phyloP scores from a whole-genome alignment of 2,888 invertebrate genomes.

The Idaea straminata region DNA sequence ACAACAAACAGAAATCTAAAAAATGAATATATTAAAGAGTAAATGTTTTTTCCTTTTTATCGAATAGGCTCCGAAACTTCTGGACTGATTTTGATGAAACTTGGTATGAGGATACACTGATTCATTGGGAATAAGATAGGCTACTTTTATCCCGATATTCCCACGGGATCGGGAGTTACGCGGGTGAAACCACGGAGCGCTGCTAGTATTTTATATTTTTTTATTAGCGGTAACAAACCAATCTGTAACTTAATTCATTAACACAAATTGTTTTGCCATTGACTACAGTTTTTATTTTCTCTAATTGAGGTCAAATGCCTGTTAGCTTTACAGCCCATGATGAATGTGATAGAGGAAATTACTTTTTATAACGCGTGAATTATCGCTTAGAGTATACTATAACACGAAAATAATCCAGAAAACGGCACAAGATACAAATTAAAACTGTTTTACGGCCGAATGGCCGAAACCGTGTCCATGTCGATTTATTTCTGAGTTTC shows the following conservation, averaged over 20 bases:
- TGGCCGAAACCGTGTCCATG: constrained; percentile 8
- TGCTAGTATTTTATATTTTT: constrained; percentile 9
- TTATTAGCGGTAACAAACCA: constrained; percentile 29
- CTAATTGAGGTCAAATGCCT: constrained; percentile 68
- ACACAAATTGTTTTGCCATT: constrained; percentile 70
- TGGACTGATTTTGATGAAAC: too few relatives aligned
- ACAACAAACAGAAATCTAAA: not conserved
- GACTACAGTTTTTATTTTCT: constrained; percentile 61
- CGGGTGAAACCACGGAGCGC: too few relatives aligned
- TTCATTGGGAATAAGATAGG: too few relatives aligned
- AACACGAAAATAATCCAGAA: constrained; percentile 32
- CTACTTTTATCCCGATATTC: too few relatives aligned
- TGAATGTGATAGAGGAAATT: constrained; percentile 47
- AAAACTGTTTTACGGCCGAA: constrained; percentile 27
- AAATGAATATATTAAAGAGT: too few relatives aligned
- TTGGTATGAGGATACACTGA: not conserved
- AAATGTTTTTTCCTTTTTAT: too few relatives aligned
- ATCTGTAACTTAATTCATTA: constrained; percentile 57
- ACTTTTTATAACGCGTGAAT: constrained; percentile 43
- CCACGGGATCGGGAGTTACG: too few relatives aligned
- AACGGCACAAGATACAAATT: constrained; percentile 28
- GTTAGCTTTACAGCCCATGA: constrained; percentile 54
- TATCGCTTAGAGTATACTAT: constrained; percentile 35
- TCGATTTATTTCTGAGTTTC: constrained; percentile 22
- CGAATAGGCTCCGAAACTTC: too few relatives aligned